A percentile compares a stretch with the other conserved stretches of the same genome.
Evolutionary conservation across 2,888 invertebrate genomes (phyloP).

Genomic region (Mesopsocus fuscifrons): DNA sequence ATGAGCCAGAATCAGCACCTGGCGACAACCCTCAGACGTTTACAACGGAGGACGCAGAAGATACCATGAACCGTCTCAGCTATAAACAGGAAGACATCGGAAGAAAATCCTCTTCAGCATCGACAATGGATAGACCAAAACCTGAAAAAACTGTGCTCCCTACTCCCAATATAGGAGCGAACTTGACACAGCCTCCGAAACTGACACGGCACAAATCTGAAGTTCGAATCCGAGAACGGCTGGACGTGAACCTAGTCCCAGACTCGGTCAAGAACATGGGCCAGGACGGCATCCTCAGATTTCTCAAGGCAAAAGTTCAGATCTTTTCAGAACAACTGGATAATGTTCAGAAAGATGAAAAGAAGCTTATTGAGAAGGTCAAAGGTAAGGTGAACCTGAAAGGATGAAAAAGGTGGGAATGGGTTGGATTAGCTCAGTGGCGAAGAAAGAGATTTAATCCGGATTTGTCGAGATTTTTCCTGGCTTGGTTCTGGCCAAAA

Average conservation of each 20-base stretch:
- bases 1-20: too few relatives aligned
- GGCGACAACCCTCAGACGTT: too few relatives aligned
- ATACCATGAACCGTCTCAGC: too few relatives aligned
- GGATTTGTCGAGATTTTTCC: too few relatives aligned
- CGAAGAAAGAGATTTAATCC: too few relatives aligned
- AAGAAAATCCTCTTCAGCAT: too few relatives aligned
- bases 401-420: conserved; percentile 24
- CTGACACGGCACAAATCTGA: conserved; percentile 8
- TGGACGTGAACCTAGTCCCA: conserved; percentile 11
- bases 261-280: conserved; percentile 15
- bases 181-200: background rate
- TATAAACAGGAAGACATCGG: too few relatives aligned
- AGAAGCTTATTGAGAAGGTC: conserved; percentile 20
- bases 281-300: conserved; percentile 20
- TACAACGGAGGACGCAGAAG: too few relatives aligned
- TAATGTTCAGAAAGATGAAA: conserved; percentile 21
- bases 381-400: conserved; percentile 9
- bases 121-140: too few relatives aligned
- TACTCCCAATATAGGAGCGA: background rate
- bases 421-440: too few relatives aligned
- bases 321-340: conserved; percentile 22
- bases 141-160: background rate
- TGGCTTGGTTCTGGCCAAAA: too few relatives aligned
- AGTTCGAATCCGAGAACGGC: conserved; percentile 12
- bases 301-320: conserved; percentile 22